A percentile compares a stretch with the other conserved stretches of the same genome.
phyloP scores from a whole-genome alignment of 2,888 invertebrate species.

The Keiferia lycopersicella region DNA sequence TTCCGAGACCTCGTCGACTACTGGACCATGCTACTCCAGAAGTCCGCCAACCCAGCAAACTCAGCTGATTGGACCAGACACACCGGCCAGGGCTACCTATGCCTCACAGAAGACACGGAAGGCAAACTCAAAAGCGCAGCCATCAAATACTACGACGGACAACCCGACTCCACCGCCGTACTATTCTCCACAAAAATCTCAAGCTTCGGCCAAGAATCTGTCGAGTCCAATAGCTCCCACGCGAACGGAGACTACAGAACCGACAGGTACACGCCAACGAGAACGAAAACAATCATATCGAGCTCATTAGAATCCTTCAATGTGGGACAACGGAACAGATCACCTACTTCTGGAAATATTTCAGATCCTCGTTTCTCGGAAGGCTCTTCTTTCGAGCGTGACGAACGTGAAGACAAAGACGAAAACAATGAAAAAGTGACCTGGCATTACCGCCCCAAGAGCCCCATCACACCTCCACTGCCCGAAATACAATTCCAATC shows the following conservation, averaged over 20 bases:
- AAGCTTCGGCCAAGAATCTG: slow-evolving; percentile 75
- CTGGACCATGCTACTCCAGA: slow-evolving; percentile 63
- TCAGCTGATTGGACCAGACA: slow-evolving; percentile 61
- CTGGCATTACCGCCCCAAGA: slow-evolving; percentile 73
- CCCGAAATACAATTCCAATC: slow-evolving; percentile 80
- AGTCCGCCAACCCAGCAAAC: slow-evolving; percentile 52
- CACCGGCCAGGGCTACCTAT: slow-evolving; percentile 72
- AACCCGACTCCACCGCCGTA: slow-evolving; percentile 67
- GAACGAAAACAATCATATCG: slow-evolving; percentile 69
- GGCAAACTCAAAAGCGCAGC: slow-evolving; percentile 64
- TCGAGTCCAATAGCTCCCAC: slow-evolving; percentile 53
- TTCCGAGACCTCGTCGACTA: slow-evolving; percentile 67
- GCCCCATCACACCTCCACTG: slow-evolving; percentile 58
- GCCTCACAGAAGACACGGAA: slow-evolving; percentile 62
- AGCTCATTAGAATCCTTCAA: slow-evolving; percentile 69
- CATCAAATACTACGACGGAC: slow-evolving; percentile 70
- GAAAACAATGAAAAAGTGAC: slow-evolving; percentile 64
- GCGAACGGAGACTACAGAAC: slow-evolving; percentile 68
- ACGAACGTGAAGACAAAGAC: slow-evolving; percentile 47
- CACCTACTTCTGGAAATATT: slow-evolving; percentile 69
- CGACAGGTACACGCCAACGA: slow-evolving; percentile 73
- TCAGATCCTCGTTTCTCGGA: slow-evolving; percentile 54
- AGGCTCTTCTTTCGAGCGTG: slow-evolving; percentile 61
- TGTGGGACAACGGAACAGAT: slow-evolving; percentile 68
- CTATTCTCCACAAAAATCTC: slow-evolving; percentile 79